Evolutionary conservation across 2,888 invertebrate genomes (phyloP), one percentile per base, ranked within the genome.

Genomic region (Drosophila pseudotakahashii): DNA sequence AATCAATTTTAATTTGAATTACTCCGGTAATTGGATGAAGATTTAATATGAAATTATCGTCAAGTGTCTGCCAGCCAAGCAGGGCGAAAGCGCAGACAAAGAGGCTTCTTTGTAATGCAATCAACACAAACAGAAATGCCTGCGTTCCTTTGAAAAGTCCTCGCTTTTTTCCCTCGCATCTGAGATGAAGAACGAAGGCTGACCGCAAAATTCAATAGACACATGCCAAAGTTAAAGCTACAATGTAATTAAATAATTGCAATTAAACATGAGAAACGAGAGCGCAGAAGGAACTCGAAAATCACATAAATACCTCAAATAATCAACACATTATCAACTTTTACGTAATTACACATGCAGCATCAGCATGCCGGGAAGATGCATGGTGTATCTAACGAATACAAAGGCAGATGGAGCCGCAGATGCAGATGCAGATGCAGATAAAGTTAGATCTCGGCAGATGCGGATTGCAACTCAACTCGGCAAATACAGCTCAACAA

Each of bases 321-420:
- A 84, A 81, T 88, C 86, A 78, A 82, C 83, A 83, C 85, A 75
- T 87, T 79, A 87, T 76, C 71, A 83, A 81, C 70, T 75, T 81
- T 81, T 81, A 76, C 75, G 85, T 79, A 87, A 83, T 83, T 84
- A 77, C 81, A 77, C 54, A 79, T 70, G 66, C 74, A 73, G 58
- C 55, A 51, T 19, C 74, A 73, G 58, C 55, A 51, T 26, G 47
- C 66, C 50, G 41, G 39, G 50, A 59, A 58, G 44, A 52, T 39
- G 14, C 36, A n/a, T n/a, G n/a, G n/a, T n/a, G n/a, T n/a, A n/a
- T n/a, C n/a, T n/a, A n/a, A n/a, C n/a, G n/a, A n/a, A n/a, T 32
- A 32, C 37, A 58, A 26, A 47, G 41, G 7, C 51, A 57, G 41
- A 36, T 47, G 23, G n/a, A 19, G 54, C 37, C 23, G 23, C 42